Evolutionary conservation across 2,888 invertebrate genomes (phyloP), one percentile per base, ranked within the genome.

Genomic region (Yponomeuta malinellus): DNA sequence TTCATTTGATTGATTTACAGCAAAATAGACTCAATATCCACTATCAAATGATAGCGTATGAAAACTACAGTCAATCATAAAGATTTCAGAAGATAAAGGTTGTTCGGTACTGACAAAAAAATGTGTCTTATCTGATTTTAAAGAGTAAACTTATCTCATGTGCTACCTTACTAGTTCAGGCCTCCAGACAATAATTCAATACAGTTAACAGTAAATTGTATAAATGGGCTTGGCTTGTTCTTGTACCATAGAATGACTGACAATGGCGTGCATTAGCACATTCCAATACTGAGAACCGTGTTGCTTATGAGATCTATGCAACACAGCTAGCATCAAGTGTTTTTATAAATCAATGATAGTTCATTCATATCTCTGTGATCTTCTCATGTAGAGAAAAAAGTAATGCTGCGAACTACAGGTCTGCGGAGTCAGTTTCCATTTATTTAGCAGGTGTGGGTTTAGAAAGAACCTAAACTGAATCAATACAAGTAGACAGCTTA

Each of bases 211-310:
- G 52, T 59, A 12, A 59, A 59, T 15, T 12, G 2, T 59, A 59
- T 59, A 59, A 59, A 59, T 59, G 52, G 52, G 52, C 52, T 15
- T 59, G 52, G 15, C 52, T 59, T 59, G 52, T 59, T 65, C 31
- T 65, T 65, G 65, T 31, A 31, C 29, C 31, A 31, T 64, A 65
- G 29, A 31, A 29, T 29, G 33, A 12, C 10, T 33, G 33, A 65
- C 65, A 31, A 65, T 65, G 65, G 33, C 31, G 9, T 29, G 29
- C n/a, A 65, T 65, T 65, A 65, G 31, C 65, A 65, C 65, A 65
- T 31, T 31, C 65, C 33, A 33, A 31, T 65, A 65, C 33, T 65
- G 65, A 29, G 65, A 65, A 65, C 31, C 29, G 64, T 64, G 23
- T 59, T 59, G 52, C 52, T 15, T 59, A 59, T 59, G 52, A 59